Percentiles rank a stretch among this genome's conserved stretches.
phyloP scores from a whole-genome alignment of 2,797 vertebrate genomes.

The Fundulus diaphanus region DNA sequence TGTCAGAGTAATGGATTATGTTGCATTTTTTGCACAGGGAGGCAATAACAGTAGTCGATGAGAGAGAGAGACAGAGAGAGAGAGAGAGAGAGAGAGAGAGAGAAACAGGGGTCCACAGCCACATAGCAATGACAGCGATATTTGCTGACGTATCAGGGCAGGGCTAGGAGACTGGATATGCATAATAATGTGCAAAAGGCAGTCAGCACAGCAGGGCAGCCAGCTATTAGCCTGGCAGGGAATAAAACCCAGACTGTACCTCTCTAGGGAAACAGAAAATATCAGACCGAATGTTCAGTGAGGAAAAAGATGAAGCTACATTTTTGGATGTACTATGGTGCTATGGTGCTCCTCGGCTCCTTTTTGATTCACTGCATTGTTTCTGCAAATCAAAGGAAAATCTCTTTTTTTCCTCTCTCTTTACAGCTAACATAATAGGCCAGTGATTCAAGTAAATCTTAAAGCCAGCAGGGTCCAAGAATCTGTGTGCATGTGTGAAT shows the following conservation, averaged over 20 bases:
- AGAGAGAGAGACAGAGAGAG: conserved; percentile 13
- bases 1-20: not conserved
- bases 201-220: conserved; percentile 39
- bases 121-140: conserved; percentile 47
- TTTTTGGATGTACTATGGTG: not conserved
- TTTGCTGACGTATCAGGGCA: conserved; percentile 62
- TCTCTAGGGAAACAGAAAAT: conserved; percentile 4
- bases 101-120: conserved; percentile 38
- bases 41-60: conserved; percentile 15
- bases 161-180: conserved; percentile 38
- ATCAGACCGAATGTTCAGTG: not conserved
- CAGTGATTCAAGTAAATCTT: conserved; percentile 19
- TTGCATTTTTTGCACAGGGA: conserved; percentile 15
- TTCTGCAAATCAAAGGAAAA: conserved; percentile 5
- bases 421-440: not conserved
- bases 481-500: conserved; percentile 14
- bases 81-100: conserved; percentile 13
- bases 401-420: not conserved
- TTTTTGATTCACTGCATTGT: not conserved
- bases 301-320: not conserved
- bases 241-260: conserved; percentile 34
- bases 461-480: conserved; percentile 11
- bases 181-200: conserved; percentile 55
- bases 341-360: not conserved
- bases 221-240: conserved; percentile 44